These are phyloP conservation scores for Hydrotaea cyrtoneurina DNA, from an alignment of 2,888 invertebrate genomes.

Conservation along the genomic window DNA sequence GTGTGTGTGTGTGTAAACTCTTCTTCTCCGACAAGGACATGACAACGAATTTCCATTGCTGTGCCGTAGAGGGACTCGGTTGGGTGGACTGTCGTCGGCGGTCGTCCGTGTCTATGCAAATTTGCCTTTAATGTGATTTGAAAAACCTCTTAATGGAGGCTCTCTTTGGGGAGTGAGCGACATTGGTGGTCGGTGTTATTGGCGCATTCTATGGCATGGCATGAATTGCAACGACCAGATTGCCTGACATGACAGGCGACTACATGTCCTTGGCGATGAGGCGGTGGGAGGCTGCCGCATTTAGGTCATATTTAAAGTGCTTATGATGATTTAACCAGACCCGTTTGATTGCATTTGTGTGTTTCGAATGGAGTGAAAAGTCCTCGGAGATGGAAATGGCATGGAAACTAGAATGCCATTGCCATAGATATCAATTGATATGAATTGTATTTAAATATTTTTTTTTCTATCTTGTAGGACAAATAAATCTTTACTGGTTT, in stretches of 20 bases:
- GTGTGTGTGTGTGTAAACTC: neutral
- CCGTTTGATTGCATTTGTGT: constrained; percentile 41
- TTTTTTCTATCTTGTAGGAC: too few relatives aligned
- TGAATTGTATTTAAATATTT: neutral
- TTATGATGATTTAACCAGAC: constrained; percentile 54
- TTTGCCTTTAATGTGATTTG: constrained; percentile 8
- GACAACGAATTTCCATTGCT: constrained; percentile 44
- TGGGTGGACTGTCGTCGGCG: too few relatives aligned
- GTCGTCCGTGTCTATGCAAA: constrained; percentile 22
- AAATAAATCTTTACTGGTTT: too few relatives aligned
- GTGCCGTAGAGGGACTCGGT: too few relatives aligned
- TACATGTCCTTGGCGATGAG: neutral
- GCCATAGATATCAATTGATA: constrained; percentile 26
- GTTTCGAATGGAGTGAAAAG: neutral
- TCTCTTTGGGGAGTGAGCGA: neutral
- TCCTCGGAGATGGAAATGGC: neutral
- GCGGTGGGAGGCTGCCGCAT: neutral
- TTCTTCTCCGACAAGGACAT: constrained; percentile 37
- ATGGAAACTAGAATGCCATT: constrained; percentile 22
- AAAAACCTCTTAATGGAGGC: constrained; percentile 10
- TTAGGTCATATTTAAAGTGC: constrained; percentile 58
- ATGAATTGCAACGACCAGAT: neutral
- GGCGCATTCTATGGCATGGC: neutral
- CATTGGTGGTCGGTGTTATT: neutral
- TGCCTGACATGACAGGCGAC: neutral